Base-by-base conservation (phyloP, 2,888 invertebrate genomes). In the Anoplius nigerrimus region DNA sequence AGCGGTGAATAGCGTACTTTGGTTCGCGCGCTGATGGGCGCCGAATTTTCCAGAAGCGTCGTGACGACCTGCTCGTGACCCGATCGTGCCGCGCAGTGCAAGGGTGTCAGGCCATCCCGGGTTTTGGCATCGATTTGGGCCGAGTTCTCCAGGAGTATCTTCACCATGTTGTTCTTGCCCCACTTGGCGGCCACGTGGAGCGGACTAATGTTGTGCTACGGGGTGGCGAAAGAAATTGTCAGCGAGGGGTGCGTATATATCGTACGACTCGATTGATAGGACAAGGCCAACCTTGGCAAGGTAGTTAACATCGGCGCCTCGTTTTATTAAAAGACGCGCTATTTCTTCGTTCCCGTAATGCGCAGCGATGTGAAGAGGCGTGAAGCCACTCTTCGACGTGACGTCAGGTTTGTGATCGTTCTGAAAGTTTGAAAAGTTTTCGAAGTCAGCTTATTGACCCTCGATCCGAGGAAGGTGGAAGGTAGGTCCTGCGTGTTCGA, bases 341-440 rank as follows among this genome's bases (percentile, higher is more conserved):
- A 98, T 97, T 81, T 96, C 96, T 74, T 96, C 96, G 90, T 99
- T 99, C 62, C 99, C 98, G 89, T 99, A 99, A 91, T 99, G 99
- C 3, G 99, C 95, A 20, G 98, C 97, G 82, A 99, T 99, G 90
- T 99, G 99, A 34, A 99, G 92, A 0, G 99, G 98, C 0, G 99
- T 99, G 90, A 99, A 99, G 24, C 98, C 98, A 72, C 97, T 97
- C 90, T 98, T 98, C 1, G 98, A 98, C 66, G 97, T 97, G 2
- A 97, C 96, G 89, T 99, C 98, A 0, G 98, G 97, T 89, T 98
- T 98, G 90, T 97, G 97, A 87, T 98, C 98, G 89, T 97, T 98
- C 92, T 95, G 51, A 82, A 52, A 6, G 20, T 6, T 1, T 18
- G 15, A 13, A 2, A 0, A 53, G 21, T 46, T 53, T 15, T 16